These are phyloP conservation scores for Heliothis peltigera DNA, from an alignment of 2,888 invertebrate genomes.

Conservation along the genomic window DNA sequence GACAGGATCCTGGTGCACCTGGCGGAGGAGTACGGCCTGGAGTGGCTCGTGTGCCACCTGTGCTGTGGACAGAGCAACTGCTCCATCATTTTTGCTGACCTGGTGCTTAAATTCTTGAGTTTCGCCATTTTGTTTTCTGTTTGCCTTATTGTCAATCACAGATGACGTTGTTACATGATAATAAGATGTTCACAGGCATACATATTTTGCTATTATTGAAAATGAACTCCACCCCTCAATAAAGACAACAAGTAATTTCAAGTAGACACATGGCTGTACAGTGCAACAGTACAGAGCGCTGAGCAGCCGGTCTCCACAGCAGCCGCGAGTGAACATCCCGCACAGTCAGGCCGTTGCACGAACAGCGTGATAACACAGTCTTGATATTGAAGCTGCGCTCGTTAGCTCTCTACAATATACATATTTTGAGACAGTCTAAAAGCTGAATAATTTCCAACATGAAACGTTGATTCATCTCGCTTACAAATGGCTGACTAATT, in stretches of 20 bases:
- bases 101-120: conserved; percentile 69
- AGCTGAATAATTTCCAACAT: conserved; percentile 23
- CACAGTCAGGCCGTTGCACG: not conserved
- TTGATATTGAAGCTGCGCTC: conserved; percentile 13
- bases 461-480: conserved; percentile 29
- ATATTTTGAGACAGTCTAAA: conserved; percentile 18
- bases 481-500: conserved; percentile 40
- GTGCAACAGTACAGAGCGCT: too few relatives aligned
- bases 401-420: conserved; percentile 15
- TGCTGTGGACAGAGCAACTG: conserved; percentile 72
- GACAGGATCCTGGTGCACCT: conserved; percentile 73
- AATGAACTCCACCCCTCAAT: too few relatives aligned
- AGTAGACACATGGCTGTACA: too few relatives aligned
- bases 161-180: conserved; percentile 1
- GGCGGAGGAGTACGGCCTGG: conserved; percentile 64
- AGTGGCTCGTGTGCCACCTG: conserved; percentile 74
- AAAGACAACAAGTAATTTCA: too few relatives aligned
- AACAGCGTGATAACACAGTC: conserved; percentile 28
- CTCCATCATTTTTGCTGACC: conserved; percentile 64
- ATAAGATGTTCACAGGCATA: too few relatives aligned
- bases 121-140: conserved; percentile 65
- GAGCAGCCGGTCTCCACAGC: too few relatives aligned
- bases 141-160: conserved; percentile 55
- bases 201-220: too few relatives aligned
- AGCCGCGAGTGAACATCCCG: too few relatives aligned